Evolutionary conservation across 2,113 vertebrate genomes (phyloP).

Genomic region (Petrocephalus microphthalmus): DNA sequence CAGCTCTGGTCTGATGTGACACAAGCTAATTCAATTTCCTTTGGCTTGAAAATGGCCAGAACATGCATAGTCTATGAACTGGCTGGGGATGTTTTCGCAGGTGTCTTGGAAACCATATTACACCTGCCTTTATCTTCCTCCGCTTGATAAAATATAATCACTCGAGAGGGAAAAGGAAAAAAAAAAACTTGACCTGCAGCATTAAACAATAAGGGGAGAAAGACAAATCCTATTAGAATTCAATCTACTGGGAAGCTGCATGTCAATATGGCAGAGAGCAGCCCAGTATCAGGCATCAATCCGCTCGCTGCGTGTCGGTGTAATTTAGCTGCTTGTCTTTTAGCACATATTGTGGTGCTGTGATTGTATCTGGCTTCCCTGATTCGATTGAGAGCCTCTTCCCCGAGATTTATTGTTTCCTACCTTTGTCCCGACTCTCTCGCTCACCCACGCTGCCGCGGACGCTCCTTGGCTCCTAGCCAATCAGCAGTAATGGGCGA

Average conservation of each 20-base stretch:
- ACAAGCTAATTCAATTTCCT: neutral
- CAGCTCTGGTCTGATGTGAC: neutral
- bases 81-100: neutral
- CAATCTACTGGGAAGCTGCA: neutral
- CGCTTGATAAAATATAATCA: neutral
- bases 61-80: neutral
- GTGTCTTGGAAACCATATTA: neutral
- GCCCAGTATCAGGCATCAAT: neutral
- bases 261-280: neutral
- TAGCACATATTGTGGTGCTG: conserved; percentile 12
- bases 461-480: neutral
- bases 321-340: conserved; percentile 15
- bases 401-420: neutral
- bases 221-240: neutral
- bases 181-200: neutral
- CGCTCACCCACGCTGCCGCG: too few species aligned
- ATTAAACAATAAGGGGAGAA: neutral
- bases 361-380: conserved; percentile 12
- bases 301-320: neutral
- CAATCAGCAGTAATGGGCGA: neutral
- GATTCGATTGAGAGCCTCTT: conserved; percentile 12
- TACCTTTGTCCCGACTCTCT: neutral
- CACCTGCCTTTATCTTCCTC: neutral
- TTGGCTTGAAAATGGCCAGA: neutral
- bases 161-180: neutral